Conservation (phyloP, 2,113 vertebrate species). For the Sceloporus tristichus region DNA sequence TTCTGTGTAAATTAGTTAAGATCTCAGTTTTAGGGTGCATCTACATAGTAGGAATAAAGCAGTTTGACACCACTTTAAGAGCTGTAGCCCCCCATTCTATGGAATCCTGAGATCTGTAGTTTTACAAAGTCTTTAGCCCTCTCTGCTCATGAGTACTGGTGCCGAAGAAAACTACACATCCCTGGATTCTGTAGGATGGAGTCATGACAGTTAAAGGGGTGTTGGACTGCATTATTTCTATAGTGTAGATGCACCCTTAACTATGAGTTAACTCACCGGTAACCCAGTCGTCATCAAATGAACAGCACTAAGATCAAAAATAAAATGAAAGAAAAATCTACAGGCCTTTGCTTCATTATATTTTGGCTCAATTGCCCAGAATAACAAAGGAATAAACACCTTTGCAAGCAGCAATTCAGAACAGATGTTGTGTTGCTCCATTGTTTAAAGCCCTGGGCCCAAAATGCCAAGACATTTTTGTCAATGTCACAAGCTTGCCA, state of each 20-base stretch:
- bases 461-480: not conserved
- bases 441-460: slow-evolving; percentile 23
- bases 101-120: no score
- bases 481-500: slow-evolving; percentile 25
- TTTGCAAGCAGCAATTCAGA: slow-evolving; percentile 50
- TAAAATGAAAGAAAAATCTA: not conserved
- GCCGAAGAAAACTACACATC: no score
- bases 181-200: no score
- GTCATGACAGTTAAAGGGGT: no score
- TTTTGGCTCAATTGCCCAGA: slow-evolving; percentile 36
- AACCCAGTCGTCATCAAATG: not conserved
- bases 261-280: not conserved
- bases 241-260: no score
- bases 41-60: no score
- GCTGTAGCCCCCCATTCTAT: no score
- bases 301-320: not conserved
- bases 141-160: no score
- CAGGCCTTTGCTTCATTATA: slow-evolving; percentile 15
- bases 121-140: no score
- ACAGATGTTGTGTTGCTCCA: slow-evolving; percentile 59
- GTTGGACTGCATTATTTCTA: no score
- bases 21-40: not conserved
- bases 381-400: slow-evolving; percentile 33
- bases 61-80: no score
- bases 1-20: not conserved